Evolutionary conservation across 1,140 invertebrate species (phyloP), one percentile per base, ranked within the genome.

Genomic region (Zaprionus kolodkinae): DNA sequence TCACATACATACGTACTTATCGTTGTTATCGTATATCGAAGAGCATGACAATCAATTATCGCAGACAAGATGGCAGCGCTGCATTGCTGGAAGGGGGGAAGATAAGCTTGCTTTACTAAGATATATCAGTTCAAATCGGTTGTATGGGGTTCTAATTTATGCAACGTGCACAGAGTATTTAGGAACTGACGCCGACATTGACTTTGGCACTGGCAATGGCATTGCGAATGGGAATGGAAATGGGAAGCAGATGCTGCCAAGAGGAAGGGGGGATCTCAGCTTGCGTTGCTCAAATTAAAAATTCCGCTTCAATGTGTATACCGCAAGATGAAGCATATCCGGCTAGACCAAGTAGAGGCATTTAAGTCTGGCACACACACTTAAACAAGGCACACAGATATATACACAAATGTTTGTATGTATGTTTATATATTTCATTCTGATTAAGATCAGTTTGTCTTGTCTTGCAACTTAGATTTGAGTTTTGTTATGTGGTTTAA

Each of bases 271-370:
- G 25, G 56, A 45, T 55, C 30, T 38, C 50, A 56, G 10, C 59
- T 67, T 59, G 73, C 71, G 78, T 66, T 38, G 64, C 74, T 66
- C 78, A 88, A 88, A 88, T 88, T 88, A 88, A 85, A 81, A 88
- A 90, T 81, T 78, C 61, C 81, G 76, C 75, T 76, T 79, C 85
- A 89, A 79, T 72, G 69, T 64, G 66, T 69, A 62, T 79, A 80
- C 70, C 64, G 75, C 83, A 77, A 89, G 81, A 88, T 89, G 85
- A 89, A 88, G 81, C 76, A 75, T 85, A 88, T 88, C 85, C 85
- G 85, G 85, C 85, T 89, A 45, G 48, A 56, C 70, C 65, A 72
- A 83, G 45, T 80, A 60, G 38, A 61, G 21, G 62, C 59, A 60
- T 64, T 45, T 72, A 40, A 62, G 27, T 43, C 40, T 63, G 50